These are phyloP conservation scores for Myzus persicae DNA, from an alignment of 1,140 invertebrate genomes.

Conservation along the genomic window DNA sequence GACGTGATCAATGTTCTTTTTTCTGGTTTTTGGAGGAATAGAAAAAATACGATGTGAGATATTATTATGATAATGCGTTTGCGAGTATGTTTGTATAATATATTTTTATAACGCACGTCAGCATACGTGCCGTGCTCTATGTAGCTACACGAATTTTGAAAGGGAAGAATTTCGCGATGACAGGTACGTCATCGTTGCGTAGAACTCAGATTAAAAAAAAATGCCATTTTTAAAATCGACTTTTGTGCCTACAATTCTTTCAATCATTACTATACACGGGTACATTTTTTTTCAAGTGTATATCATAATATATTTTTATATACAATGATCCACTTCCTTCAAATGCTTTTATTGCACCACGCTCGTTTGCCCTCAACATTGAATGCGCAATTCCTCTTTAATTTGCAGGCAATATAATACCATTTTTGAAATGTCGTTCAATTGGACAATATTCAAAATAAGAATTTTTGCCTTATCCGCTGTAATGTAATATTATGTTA, in stretches of 20 bases:
- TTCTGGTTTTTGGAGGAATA: background rate
- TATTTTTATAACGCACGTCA: background rate
- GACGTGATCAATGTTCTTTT: background rate
- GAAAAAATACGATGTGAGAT: slow-evolving; percentile 3
- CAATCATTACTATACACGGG: background rate
- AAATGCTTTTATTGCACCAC: background rate
- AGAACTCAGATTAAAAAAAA: background rate
- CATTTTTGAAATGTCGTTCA: background rate
- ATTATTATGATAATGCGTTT: background rate
- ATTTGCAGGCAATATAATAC: background rate
- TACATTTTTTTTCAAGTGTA: background rate
- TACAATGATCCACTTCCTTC: background rate
- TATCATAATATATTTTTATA: background rate
- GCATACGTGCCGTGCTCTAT: background rate
- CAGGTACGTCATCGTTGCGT: background rate
- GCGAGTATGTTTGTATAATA: background rate
- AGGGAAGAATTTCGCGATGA: background rate
- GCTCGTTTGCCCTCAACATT: background rate
- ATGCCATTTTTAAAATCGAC: background rate
- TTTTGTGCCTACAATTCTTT: background rate
- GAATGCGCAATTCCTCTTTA: background rate
- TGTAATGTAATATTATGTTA: background rate
- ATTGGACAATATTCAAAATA: background rate
- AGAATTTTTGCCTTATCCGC: background rate
- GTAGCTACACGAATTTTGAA: background rate